A percentile compares a stretch with the other conserved stretches of the same genome.
Conservation (phyloP, 2,113 vertebrate genomes). For the Alectura lathami region DNA sequence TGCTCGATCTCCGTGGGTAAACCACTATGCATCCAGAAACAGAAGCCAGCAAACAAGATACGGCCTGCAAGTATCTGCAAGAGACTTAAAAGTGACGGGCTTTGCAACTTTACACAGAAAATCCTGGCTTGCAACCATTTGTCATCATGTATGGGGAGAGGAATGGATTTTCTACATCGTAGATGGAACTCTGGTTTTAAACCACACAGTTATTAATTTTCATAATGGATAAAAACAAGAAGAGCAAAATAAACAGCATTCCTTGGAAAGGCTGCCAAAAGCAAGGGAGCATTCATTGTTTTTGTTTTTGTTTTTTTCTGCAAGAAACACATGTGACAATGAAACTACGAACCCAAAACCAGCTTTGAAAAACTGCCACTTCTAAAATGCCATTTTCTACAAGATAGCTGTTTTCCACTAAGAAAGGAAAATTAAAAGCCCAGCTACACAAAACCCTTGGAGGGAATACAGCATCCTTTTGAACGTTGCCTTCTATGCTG, state of each 20-base stretch:
- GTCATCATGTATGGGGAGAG: rapidly evolving
- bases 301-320: too few relatives aligned
- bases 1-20: not conserved
- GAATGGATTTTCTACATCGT: not conserved
- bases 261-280: not conserved
- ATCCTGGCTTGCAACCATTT: rapidly evolving
- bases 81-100: not conserved
- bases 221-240: not conserved
- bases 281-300: not conserved
- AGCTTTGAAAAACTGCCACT: not conserved
- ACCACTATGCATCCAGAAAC: not conserved
- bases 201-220: not conserved
- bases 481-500: not conserved
- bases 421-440: not conserved
- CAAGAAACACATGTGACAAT: not conserved
- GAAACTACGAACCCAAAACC: not conserved
- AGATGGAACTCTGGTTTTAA: not conserved
- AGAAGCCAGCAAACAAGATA: not conserved
- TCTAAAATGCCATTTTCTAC: not conserved
- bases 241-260: not conserved
- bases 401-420: not conserved
- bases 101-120: not conserved
- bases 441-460: not conserved
- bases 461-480: not conserved
- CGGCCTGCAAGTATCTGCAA: not conserved